Evolutionary conservation across 1,140 invertebrate species (phyloP), one percentile per base, ranked within the genome.

Genomic region (Drosophila seguyi): DNA sequence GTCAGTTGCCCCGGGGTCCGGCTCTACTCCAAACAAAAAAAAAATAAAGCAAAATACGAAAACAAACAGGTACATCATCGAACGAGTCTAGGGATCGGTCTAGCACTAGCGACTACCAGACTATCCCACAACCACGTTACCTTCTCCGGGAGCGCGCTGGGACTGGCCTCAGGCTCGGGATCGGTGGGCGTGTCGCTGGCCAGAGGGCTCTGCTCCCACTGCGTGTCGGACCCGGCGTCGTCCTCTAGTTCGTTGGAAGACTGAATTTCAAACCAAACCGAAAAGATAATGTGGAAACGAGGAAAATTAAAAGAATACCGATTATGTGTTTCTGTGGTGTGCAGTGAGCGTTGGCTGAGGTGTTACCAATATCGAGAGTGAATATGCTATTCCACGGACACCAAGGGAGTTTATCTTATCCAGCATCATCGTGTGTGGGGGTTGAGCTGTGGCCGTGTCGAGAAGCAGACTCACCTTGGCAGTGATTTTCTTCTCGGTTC

Each of bases 401-500:
- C 38, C 57, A 45, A 44, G 20, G 34, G 18, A 53, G 20, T 25
- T 31, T 29, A 57, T 60, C 39, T 52, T 50, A 48, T 53, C 68
- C 52, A 29, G 47, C 69, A 44, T 38, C 56, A 44, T 63, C 45
- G 34, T 47, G 56, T 78, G 65, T 78, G 34, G 22, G 27, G 39
- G 41, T 50, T 25, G 11, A 16, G 29, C 39, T 36, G 27, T 11
- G 31, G 3, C 41, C 16, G 10, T 16, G 13, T 2, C n/a, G 11
- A 31, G 8, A 16, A 6, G 25, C n/a, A 22, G 14, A 75, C 86
- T 91, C 59, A 92, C 91, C 91, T 92, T 92, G 90, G 91, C 91
- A 92, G 91, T 92, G 90, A 88, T 92, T 92, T 92, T 92, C 87
- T 92, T 93, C 76, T 93, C 92, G 25, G 92, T 75, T 16, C 92